These are phyloP conservation scores for Lophius piscatorius DNA, from an alignment of 2,113 vertebrate species.

Conservation along the genomic window DNA sequence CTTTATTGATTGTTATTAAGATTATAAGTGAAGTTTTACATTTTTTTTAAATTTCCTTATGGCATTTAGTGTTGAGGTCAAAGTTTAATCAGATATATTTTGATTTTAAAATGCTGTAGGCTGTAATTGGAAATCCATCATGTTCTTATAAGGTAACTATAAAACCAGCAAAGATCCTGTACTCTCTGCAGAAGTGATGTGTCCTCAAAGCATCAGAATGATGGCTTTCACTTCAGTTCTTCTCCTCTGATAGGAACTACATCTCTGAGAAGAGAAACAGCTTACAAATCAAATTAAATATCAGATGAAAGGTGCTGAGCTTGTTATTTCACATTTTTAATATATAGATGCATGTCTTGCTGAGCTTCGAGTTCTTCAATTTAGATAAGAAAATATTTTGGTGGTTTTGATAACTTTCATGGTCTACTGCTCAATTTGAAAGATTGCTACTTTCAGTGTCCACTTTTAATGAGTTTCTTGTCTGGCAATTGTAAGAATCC, in stretches of 20 bases:
- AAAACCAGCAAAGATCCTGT: conserved; percentile 20
- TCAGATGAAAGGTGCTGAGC: conserved; percentile 51
- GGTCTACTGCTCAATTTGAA: conserved; percentile 27
- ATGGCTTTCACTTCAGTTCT: conserved; percentile 37
- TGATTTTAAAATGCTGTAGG: too few species aligned
- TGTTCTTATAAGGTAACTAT: conserved; percentile 23
- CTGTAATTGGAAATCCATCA: background rate
- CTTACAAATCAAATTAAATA: conserved; percentile 64
- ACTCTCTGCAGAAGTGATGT: conserved; percentile 27
- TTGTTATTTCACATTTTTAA: conserved; percentile 46
- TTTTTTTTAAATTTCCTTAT: too few species aligned
- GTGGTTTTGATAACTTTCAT: conserved; percentile 32
- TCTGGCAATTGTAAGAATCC: conserved; percentile 24
- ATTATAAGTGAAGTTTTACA: too few species aligned
- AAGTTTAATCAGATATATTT: too few species aligned
- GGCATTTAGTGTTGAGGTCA: too few species aligned
- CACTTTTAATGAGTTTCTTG: conserved; percentile 56
- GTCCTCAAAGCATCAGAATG: conserved; percentile 44
- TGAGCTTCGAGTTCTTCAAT: conserved; percentile 53
- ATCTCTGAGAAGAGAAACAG: conserved; percentile 41
- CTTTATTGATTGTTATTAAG: too few species aligned
- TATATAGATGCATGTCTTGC: conserved; percentile 41
- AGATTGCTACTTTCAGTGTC: conserved; percentile 24
- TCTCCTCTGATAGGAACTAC: conserved; percentile 43
- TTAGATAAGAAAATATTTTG: conserved; percentile 65